A percentile compares a stretch with the other conserved stretches of the same genome.
These are phyloP conservation scores for Lomographa bimaculata DNA, from an alignment of 2,888 invertebrate genomes.

Conservation along the genomic window DNA sequence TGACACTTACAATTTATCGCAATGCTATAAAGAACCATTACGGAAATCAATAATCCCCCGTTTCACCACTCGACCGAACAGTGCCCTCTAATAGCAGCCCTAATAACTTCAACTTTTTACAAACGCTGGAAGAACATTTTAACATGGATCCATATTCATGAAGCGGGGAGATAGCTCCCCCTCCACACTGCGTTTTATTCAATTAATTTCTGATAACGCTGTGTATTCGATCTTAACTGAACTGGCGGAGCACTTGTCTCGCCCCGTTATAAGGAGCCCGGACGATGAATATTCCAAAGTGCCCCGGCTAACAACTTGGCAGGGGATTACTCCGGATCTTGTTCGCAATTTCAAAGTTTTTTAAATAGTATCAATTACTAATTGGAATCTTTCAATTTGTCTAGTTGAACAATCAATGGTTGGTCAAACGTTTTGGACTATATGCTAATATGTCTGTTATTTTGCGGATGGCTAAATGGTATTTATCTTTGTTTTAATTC, in stretches of 20 bases:
- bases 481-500: too few species aligned
- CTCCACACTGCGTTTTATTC: conserved; percentile 69
- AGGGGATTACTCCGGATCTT: conserved; percentile 18
- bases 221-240: conserved; percentile 43
- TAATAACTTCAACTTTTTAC: conserved; percentile 62
- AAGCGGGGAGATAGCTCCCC: conserved; percentile 45
- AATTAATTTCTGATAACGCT: conserved; percentile 69
- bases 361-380: background rate
- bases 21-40: conserved; percentile 17
- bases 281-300: conserved; percentile 38
- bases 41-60: conserved; percentile 19
- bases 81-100: conserved; percentile 52
- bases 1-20: conserved; percentile 21
- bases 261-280: conserved; percentile 42
- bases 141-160: conserved; percentile 73
- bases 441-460: too few species aligned
- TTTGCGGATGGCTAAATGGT: too few species aligned
- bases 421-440: too few species aligned
- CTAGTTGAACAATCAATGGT: too few species aligned
- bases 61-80: conserved; percentile 24
- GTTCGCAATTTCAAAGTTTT: conserved; percentile 17
- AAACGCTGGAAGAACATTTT: conserved; percentile 58
- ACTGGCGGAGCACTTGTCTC: conserved; percentile 38
- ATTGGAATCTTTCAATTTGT: too few species aligned
- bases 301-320: conserved; percentile 33